phyloP scores from a whole-genome alignment of 2,113 vertebrate genomes.

The Rhodinocichla rosea region DNA sequence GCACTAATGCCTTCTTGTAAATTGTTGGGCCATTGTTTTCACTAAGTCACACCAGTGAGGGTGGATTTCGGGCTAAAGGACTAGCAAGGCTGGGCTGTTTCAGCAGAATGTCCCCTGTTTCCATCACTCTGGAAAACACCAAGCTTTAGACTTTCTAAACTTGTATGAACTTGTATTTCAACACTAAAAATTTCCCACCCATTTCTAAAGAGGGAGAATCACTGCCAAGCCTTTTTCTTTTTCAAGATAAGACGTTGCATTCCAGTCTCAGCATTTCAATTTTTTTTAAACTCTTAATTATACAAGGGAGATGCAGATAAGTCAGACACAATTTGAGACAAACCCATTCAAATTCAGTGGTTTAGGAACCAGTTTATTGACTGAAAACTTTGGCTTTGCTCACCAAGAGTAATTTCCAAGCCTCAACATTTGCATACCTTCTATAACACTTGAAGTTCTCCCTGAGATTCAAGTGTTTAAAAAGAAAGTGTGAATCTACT shows the following conservation, averaged over 20 bases:
- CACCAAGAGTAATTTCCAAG: not conserved
- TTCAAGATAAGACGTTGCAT: not conserved
- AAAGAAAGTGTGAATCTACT: not conserved
- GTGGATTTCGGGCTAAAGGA: not conserved
- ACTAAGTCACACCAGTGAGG: not conserved
- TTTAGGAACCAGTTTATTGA: not conserved
- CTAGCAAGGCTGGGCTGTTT: not conserved
- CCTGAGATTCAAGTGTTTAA: not conserved
- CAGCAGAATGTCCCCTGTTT: not conserved
- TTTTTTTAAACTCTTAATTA: not conserved
- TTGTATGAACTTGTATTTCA: not conserved
- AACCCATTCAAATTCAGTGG: not conserved
- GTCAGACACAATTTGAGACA: not conserved
- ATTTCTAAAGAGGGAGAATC: not conserved
- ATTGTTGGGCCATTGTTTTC: not conserved
- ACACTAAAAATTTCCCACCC: not conserved
- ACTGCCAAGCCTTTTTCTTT: not conserved
- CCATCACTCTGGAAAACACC: not conserved
- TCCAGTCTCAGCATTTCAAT: not conserved
- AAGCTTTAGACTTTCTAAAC: not conserved
- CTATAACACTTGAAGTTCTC: not conserved
- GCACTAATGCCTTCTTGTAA: not conserved
- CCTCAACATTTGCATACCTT: not conserved
- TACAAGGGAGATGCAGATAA: not conserved
- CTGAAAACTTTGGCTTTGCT: not conserved